Conservation (phyloP, 2,888 invertebrate genomes). For the Arenicola marina region DNA sequence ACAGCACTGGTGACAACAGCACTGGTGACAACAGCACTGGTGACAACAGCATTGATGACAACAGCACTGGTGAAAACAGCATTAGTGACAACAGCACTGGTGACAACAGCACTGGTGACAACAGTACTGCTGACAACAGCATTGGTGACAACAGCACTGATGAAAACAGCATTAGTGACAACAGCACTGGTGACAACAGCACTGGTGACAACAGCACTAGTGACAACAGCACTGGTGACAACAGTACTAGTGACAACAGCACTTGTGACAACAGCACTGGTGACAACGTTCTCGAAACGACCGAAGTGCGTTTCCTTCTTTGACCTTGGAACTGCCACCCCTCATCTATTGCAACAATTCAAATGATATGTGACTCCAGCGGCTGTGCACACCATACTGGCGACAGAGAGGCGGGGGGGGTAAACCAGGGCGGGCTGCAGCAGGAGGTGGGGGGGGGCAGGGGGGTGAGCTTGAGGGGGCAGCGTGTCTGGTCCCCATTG, state of each 20-base stretch:
- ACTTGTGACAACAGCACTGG: not conserved
- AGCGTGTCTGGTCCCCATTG: no score
- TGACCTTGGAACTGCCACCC: no score
- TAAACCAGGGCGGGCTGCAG: no score
- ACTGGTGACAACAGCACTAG: not conserved
- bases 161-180: not conserved
- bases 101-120: not conserved
- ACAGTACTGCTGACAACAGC: not conserved
- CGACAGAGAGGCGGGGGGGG: no score
- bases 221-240: not conserved
- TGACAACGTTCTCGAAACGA: no score
- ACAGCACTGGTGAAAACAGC: not conserved
- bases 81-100: not conserved
- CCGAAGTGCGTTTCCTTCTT: no score
- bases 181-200: not conserved
- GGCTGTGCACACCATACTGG: no score
- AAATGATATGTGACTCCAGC: no score
- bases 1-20: not conserved
- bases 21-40: not conserved
- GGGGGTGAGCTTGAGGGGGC: no score
- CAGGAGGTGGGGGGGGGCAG: no score
- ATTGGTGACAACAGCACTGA: not conserved
- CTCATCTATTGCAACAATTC: no score
- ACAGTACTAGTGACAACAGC: not conserved
- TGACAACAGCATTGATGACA: not conserved